Evolutionary conservation across 2,888 invertebrate species (phyloP).

Genomic region (Orthosia cruda): DNA sequence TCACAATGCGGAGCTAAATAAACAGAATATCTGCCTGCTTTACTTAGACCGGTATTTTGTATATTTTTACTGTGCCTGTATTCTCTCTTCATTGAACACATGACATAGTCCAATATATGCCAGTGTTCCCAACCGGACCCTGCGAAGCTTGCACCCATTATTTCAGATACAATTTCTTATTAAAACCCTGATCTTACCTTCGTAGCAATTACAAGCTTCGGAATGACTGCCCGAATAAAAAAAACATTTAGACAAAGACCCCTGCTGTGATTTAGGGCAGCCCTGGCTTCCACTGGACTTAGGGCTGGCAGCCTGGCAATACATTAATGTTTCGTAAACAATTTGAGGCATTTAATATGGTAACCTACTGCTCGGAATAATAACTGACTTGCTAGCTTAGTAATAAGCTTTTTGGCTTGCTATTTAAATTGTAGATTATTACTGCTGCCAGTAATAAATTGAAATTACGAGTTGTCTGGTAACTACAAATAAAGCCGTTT

Average conservation of each 20-base stretch:
- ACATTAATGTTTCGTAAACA: constrained; percentile 46
- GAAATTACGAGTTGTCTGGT: neutral
- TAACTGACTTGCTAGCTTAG: constrained; percentile 25
- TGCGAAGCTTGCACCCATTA: constrained; percentile 10
- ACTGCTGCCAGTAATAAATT: neutral
- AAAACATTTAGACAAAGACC: constrained; percentile 31
- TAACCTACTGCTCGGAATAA: constrained; percentile 11
- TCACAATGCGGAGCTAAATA: constrained; percentile 3
- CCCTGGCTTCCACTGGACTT: constrained; percentile 19
- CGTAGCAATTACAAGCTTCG: constrained; percentile 25
- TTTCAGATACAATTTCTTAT: constrained; percentile 38
- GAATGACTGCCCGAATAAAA: constrained; percentile 21
- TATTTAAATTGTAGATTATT: constrained; percentile 13
- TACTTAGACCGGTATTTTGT: too few species aligned
- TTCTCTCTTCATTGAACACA: neutral
- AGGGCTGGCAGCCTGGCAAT: constrained; percentile 22
- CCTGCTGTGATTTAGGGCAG: constrained; percentile 30
- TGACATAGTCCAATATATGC: neutral
- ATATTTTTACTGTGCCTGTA: too few species aligned
- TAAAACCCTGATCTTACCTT: constrained; percentile 45
- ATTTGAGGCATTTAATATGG: constrained; percentile 34
- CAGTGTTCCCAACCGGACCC: neutral
- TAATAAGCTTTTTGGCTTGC: constrained; percentile 23
- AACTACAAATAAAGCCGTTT: neutral
- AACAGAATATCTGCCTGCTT: neutral